These are phyloP conservation scores for Tiaroga cobitis DNA, from an alignment of 2,797 vertebrate genomes.

Conservation along the genomic window DNA sequence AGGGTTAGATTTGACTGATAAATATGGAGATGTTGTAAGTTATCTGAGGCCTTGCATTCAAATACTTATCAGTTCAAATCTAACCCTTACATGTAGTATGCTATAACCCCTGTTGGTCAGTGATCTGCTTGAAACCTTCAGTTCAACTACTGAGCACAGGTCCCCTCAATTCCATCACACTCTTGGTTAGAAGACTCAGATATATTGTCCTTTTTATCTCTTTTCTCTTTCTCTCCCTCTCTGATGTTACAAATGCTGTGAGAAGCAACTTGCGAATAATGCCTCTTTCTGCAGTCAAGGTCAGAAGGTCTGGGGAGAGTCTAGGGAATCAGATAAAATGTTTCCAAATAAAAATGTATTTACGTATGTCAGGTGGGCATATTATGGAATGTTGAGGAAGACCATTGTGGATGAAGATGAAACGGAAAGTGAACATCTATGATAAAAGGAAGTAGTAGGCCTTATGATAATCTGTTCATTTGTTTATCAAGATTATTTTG, in stretches of 20 bases:
- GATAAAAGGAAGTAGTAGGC: not conserved
- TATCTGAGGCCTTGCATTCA: not conserved
- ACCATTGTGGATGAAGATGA: not conserved
- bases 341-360: not conserved
- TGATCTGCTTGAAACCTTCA: too few relatives aligned
- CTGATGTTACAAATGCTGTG: not conserved
- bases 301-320: not conserved
- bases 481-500: not conserved
- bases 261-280: too few relatives aligned
- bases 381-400: not conserved
- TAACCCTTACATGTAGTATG: not conserved
- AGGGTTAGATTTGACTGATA: not conserved
- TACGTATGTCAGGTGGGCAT: not conserved
- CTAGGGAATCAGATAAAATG: not conserved
- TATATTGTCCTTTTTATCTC: not conserved
- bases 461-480: not conserved
- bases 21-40: not conserved
- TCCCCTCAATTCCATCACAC: not conserved
- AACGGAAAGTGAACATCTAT: not conserved
- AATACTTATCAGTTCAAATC: not conserved
- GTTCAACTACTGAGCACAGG: not conserved
- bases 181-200: not conserved
- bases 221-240: not conserved
- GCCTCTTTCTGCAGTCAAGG: too few relatives aligned
- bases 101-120: too few relatives aligned